phyloP scores from a whole-genome alignment of 2,888 invertebrate genomes.

The Volucella inanis region DNA sequence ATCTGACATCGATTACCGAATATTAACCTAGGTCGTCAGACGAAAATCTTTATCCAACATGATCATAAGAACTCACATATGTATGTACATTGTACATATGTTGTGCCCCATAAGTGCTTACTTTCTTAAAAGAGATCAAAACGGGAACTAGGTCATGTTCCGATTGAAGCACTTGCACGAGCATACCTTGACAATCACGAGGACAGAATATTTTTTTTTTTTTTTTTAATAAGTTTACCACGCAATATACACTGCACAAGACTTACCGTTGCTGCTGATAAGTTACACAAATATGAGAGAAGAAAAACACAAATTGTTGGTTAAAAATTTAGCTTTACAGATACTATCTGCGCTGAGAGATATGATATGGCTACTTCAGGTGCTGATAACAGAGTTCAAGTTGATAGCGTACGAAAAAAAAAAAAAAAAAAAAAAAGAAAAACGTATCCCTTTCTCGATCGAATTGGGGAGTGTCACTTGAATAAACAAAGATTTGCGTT shows the following conservation, averaged over 20 bases:
- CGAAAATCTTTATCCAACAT: not conserved
- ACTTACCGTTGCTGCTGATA: not conserved
- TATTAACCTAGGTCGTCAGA: slow-evolving; percentile 59
- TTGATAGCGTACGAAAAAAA: slow-evolving; percentile 10
- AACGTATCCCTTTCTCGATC: not conserved
- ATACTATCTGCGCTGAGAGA: slow-evolving; percentile 31
- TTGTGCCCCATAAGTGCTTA: not conserved
- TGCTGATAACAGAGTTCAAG: slow-evolving; percentile 30
- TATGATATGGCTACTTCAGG: slow-evolving; percentile 53
- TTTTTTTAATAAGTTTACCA: no score
- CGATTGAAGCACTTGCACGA: slow-evolving; percentile 10
- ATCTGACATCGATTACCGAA: slow-evolving; percentile 34
- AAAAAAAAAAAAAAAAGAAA: not conserved
- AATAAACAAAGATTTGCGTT: not conserved
- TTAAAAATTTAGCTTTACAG: not conserved
- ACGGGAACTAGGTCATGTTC: slow-evolving; percentile 44
- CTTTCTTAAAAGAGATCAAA: slow-evolving; percentile 13
- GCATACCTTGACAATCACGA: slow-evolving; percentile 22
- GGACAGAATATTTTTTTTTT: not conserved
- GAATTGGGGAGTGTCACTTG: not conserved
- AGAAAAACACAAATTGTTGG: not conserved
- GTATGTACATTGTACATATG: not conserved
- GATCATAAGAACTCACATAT: not conserved
- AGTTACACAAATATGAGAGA: slow-evolving; percentile 23
- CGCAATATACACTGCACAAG: no score